Conservation (phyloP, 2,113 vertebrate species). For the Axis porcinus region DNA sequence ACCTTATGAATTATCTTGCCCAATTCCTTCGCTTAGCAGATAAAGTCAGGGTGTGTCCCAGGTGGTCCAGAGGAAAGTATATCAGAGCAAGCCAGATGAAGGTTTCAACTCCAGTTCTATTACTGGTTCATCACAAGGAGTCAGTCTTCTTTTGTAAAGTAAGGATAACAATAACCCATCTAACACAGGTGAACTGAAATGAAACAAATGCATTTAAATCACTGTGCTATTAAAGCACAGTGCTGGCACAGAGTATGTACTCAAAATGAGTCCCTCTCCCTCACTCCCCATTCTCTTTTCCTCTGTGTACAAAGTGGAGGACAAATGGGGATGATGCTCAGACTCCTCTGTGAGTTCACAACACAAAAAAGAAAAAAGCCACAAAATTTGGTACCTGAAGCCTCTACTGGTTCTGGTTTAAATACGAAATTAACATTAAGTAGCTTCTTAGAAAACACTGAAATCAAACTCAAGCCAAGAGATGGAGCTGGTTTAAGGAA, state of each 20-base stretch:
- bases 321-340: background rate
- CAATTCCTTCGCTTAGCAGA: background rate
- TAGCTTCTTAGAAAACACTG: conserved; percentile 14
- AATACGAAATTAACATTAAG: conserved; percentile 44
- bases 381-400: background rate
- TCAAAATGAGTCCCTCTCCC: background rate
- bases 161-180: background rate
- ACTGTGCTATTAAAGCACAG: background rate
- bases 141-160: background rate
- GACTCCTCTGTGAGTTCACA: background rate
- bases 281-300: background rate
- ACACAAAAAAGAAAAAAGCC: background rate
- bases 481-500: background rate
- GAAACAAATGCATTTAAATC: background rate
- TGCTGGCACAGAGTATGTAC: background rate
- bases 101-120: background rate
- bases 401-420: conserved; percentile 22
- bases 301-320: background rate
- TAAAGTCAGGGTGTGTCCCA: background rate
- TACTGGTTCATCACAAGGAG: background rate
- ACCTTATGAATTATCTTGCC: background rate
- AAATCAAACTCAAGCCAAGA: conserved; percentile 38
- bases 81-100: background rate
- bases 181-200: background rate
- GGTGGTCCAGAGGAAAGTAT: background rate